These are phyloP conservation scores for Heliconius ethilla DNA, from an alignment of 2,888 invertebrate species.

Conservation along the genomic window DNA sequence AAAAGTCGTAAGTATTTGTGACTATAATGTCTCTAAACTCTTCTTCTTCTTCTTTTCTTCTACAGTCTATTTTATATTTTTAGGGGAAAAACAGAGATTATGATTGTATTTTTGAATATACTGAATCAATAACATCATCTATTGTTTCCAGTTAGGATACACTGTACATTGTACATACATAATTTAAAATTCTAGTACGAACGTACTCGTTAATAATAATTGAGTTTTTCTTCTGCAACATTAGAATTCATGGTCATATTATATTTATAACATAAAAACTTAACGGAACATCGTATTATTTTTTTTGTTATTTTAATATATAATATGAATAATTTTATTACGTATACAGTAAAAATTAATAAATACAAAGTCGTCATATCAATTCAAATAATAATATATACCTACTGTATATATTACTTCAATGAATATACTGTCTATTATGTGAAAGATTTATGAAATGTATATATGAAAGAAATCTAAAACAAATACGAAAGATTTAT, in stretches of 20 bases:
- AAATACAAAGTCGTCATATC: slow-evolving; percentile 4
- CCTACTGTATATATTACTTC: background rate
- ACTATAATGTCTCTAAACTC: background rate
- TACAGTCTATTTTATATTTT: background rate
- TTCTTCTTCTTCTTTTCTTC: too few species aligned
- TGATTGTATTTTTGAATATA: background rate
- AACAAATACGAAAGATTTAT: background rate
- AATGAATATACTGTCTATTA: background rate
- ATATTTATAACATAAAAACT: slow-evolving; percentile 2
- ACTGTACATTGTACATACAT: background rate
- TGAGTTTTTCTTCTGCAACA: slow-evolving; percentile 10
- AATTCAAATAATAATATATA: background rate
- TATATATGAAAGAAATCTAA: too few species aligned
- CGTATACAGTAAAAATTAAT: background rate
- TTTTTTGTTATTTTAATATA: background rate
- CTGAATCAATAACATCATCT: background rate
- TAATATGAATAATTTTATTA: background rate
- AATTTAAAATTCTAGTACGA: background rate
- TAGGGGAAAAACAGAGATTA: background rate
- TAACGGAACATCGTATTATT: background rate
- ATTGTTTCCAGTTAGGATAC: background rate
- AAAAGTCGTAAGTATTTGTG: background rate
- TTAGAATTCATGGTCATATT: slow-evolving; percentile 10
- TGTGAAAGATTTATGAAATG: background rate
- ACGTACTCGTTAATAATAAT: slow-evolving; percentile 3